phyloP scores from a whole-genome alignment of 1,140 invertebrate genomes.

The Planococcus citri region DNA sequence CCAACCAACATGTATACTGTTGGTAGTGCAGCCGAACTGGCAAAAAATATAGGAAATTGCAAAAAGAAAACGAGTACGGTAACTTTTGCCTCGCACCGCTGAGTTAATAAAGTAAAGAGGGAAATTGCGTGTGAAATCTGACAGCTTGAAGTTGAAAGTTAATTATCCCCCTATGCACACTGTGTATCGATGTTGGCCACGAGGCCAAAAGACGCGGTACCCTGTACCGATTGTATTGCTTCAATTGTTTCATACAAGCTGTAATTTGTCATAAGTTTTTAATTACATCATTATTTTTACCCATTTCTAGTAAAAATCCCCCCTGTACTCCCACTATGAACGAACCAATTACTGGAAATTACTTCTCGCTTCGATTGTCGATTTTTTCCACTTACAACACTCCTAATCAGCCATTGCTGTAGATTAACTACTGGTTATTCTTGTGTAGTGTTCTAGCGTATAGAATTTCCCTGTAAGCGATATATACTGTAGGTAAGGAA shows the following conservation, averaged over 20 bases:
- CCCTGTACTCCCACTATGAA: too few relatives aligned
- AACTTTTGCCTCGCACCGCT: neutral
- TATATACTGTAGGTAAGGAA: too few relatives aligned
- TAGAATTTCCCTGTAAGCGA: too few relatives aligned
- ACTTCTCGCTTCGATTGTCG: neutral
- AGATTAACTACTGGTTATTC: too few relatives aligned
- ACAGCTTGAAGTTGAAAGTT: conserved; percentile 15
- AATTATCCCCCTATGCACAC: neutral
- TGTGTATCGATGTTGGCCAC: too few relatives aligned
- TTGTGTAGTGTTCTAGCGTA: too few relatives aligned
- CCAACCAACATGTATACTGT: too few relatives aligned
- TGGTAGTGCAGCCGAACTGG: neutral
- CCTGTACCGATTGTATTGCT: neutral
- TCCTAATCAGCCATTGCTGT: too few relatives aligned
- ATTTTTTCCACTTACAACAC: too few relatives aligned
- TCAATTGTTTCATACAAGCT: neutral
- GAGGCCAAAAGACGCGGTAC: neutral
- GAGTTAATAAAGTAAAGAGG: conserved; percentile 19
- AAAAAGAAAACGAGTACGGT: neutral
- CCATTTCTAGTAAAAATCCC: too few relatives aligned
- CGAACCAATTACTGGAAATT: neutral
- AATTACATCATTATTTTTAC: neutral
- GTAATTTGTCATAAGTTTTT: neutral
- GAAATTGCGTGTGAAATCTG: conserved; percentile 20
- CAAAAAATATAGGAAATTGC: conserved; percentile 11